Evolutionary conservation across 2,113 vertebrate genomes (phyloP).

Genomic region (Sinosuthora webbiana): DNA sequence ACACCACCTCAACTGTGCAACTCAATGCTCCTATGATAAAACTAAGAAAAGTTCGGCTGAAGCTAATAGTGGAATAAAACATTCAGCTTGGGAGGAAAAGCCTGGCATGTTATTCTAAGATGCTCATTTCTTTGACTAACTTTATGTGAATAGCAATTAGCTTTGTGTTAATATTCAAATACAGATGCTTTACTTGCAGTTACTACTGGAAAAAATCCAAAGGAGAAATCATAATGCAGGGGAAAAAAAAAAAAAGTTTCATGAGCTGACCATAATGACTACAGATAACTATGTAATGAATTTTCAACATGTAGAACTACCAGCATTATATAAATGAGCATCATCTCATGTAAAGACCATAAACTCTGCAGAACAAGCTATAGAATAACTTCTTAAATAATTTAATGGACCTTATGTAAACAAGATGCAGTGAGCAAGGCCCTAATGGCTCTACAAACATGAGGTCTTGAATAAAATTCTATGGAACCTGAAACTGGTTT

Average conservation of each 20-base stretch:
- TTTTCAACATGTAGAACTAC: not conserved
- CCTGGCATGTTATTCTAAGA: not conserved
- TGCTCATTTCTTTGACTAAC: not conserved
- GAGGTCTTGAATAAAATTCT: not conserved
- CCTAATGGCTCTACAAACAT: not conserved
- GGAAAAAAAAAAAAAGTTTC: not conserved
- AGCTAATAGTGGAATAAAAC: not conserved
- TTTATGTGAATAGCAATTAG: not conserved
- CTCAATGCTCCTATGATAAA: not conserved
- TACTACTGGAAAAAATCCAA: not conserved
- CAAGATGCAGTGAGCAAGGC: not conserved
- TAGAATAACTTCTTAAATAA: not conserved
- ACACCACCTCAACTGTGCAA: not conserved
- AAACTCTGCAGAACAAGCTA: not conserved
- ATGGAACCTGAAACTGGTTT: not conserved
- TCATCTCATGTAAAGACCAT: not conserved
- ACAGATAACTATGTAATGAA: not conserved
- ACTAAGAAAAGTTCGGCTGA: not conserved
- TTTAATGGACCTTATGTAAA: conserved; percentile 4
- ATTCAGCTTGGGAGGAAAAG: not conserved
- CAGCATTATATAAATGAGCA: not conserved
- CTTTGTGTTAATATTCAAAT: not conserved
- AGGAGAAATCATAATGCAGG: not conserved
- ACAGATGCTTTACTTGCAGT: not conserved
- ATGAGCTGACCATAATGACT: not conserved